These are phyloP conservation scores for Drosophila pegasa DNA, from an alignment of 2,888 invertebrate genomes.

Conservation along the genomic window DNA sequence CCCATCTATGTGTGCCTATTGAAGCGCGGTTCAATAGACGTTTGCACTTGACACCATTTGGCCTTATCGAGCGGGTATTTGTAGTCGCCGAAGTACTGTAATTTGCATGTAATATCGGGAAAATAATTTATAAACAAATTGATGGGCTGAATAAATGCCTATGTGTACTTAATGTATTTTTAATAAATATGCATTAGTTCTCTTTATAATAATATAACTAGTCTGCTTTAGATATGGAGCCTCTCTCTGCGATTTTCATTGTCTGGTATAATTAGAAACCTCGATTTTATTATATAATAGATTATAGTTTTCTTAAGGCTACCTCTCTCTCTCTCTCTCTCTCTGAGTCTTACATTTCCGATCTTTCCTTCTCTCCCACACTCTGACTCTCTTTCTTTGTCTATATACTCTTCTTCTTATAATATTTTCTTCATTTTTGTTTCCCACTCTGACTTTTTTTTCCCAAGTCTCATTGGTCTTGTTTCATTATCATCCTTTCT, in stretches of 20 bases:
- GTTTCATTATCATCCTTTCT: too few relatives aligned
- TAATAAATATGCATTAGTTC: too few relatives aligned
- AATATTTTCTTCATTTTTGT: too few relatives aligned
- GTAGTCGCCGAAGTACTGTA: neutral
- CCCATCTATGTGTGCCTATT: neutral
- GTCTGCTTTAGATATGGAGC: neutral
- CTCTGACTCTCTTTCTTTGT: neutral
- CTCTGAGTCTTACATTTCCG: too few relatives aligned
- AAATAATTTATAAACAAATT: neutral
- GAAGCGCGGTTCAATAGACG: conserved; percentile 32
- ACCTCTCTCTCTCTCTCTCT: neutral
- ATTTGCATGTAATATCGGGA: neutral
- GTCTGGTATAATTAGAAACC: neutral
- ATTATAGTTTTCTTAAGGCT: neutral
- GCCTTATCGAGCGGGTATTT: neutral
- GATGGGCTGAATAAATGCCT: neutral
- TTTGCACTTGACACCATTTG: conserved; percentile 63
- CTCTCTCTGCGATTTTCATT: neutral
- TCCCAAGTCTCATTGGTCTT: too few relatives aligned
- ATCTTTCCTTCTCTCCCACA: neutral
- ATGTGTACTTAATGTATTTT: neutral
- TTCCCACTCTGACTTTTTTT: too few relatives aligned
- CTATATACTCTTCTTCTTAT: too few relatives aligned
- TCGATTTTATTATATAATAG: too few relatives aligned
- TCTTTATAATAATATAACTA: too few relatives aligned